Base-by-base conservation (phyloP, 2,113 vertebrate species). In the Athene noctua region DNA sequence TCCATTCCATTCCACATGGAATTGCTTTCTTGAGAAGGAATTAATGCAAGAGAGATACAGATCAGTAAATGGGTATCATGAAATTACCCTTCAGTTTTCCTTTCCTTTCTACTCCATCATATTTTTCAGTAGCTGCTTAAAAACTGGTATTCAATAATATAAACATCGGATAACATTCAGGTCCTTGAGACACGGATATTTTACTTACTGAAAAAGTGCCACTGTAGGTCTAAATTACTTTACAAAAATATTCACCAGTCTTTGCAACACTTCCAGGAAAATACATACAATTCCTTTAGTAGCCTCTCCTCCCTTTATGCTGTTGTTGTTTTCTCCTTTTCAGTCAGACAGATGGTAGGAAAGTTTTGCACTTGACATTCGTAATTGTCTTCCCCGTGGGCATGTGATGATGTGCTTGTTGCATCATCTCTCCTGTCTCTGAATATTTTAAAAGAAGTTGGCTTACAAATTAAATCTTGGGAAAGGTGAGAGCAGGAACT, bases 401-500 rank as follows among this genome's bases (percentile, higher is more conserved):
- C 42, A 38, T 36, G 75, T 54, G 81, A 54, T 59, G 63, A 83
- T 74, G 59, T 66, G 40, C 59, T 88, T 44, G 26, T 47, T 85
- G 85, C 80, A 71, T 86, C 95, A 90, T 42, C 46, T 77, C 36
- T 67, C 38, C 42, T 26, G 47, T 8, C 68, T 86, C 7, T 3
- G 23, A 79, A 17, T 42, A 59, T n/a, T 88, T 62, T 10, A 4
- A 23, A 46, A 23, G 61, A 90, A 42, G 66, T 38, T 92, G 88
- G 5, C 65, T 93, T 83, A 77, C 84, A 65, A 74, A 74, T 58
- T 49, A 78, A 42, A 51, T 66, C 86, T 83, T 80, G 66, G 59
- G 85, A 88, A 83, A 94, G 62, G 79, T 63, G 80, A 92, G 82
- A 68, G 67, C 86, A 88, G 82, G 88, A 96, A 57, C 90, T 73